Evolutionary conservation across 2,113 vertebrate species (phyloP), one percentile per base, ranked within the genome.

Genomic region (Gobio gobio): DNA sequence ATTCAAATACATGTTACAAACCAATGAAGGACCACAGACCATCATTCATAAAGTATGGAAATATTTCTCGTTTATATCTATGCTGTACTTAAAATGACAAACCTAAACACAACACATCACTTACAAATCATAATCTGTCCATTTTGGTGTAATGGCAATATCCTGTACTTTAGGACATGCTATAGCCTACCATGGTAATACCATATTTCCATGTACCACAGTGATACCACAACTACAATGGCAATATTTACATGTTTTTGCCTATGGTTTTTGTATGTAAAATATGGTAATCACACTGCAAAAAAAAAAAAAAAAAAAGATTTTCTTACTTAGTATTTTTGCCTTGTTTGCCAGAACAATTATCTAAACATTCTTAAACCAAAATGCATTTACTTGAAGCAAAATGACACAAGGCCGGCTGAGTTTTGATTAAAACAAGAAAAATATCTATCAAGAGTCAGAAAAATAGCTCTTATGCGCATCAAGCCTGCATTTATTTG

Each of bases 1-100:
- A 0, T 51, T 40, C 85, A 0, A 88, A 91, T 22, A 84, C 93
- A 0, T 94, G 94, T 83, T 94, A 93, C 82, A 94, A 93, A 86
- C 92, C 91, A 0, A 66, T 93, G n/a, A 86, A 43, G 43, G 92
- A 93, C 87, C 29, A 56, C 40, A 91, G 90, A 51, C 90, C 92
- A 1, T 45, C 88, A 5, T 89, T 75, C 70, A 86, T 94, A 36
- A 91, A 40, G 94, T 94, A 84, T 59, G 70, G 1, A 43, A n/a
- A 33, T 58, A 13, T 78, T 13, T 51, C 33, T 33, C 3, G 1
- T n/a, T 59, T 4, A 8, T 10, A 3, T 40, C 22, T 36, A 14
- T 54, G 9, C 24, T 26, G 26, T 75, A 49, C 4, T 18, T 24
- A 13, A 7, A 18, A 9, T 49, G 29, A 74, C 10, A 24, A 49